Evolutionary conservation across 1,140 invertebrate genomes (phyloP).

Genomic region (Agrypnia vestita): DNA sequence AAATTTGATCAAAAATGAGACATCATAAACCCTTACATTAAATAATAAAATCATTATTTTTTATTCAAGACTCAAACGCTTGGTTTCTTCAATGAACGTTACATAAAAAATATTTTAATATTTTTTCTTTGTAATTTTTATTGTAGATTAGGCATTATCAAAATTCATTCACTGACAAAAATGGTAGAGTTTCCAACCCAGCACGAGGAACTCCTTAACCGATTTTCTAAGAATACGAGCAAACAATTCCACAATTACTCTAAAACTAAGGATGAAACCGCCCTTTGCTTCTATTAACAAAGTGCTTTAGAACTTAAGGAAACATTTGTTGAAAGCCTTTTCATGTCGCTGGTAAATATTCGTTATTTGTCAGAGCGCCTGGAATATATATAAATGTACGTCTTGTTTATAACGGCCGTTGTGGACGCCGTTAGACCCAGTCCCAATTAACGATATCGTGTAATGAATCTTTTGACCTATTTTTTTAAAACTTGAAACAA

Average conservation of each 20-base stretch:
- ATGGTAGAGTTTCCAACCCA: too few species aligned
- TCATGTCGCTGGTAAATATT: background rate
- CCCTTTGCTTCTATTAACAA: constrained; percentile 31
- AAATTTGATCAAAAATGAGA: too few species aligned
- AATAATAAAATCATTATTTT: too few species aligned
- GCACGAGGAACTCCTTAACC: too few species aligned
- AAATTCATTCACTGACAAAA: too few species aligned
- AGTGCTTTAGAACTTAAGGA: constrained; percentile 1
- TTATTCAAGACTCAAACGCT: too few species aligned
- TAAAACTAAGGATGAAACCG: constrained; percentile 30
- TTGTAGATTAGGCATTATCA: too few species aligned
- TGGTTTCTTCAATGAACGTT: too few species aligned
- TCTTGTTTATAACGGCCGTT: background rate
- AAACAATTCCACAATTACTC: constrained; percentile 12
- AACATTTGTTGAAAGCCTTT: constrained; percentile 36
- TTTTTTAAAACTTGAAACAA: background rate
- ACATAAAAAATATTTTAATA: too few species aligned
- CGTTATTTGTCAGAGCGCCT: background rate
- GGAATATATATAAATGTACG: constrained; percentile 9
- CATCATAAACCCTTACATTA: too few species aligned
- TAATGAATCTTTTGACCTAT: constrained; percentile 1
- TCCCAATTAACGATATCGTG: constrained; percentile 5
- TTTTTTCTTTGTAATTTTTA: too few species aligned
- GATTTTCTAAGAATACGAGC: background rate
- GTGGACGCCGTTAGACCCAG: background rate